phyloP scores from a whole-genome alignment of 1,140 invertebrate species.

The Xylocopa sonorina region DNA sequence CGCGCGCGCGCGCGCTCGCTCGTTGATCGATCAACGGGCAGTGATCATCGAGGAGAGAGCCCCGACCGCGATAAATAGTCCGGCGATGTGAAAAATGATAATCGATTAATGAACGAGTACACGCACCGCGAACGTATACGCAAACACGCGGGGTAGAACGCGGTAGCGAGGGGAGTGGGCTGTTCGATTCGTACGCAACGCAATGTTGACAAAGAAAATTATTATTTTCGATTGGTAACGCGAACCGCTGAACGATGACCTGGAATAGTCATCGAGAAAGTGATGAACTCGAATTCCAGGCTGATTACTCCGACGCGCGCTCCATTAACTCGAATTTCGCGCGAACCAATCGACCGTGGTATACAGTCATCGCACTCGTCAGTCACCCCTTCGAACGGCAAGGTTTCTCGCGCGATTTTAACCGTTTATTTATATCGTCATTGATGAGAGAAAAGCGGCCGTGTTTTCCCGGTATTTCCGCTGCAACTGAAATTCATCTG shows the following conservation, averaged over 20 bases:
- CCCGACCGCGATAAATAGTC: conserved; percentile 33
- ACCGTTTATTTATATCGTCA: conserved; percentile 24
- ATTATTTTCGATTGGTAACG: conserved; percentile 67
- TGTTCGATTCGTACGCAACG: background rate
- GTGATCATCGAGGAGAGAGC: conserved; percentile 37
- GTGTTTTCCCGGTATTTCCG: background rate
- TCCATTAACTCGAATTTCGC: conserved; percentile 70
- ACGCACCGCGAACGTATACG: background rate
- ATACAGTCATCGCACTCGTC: conserved; percentile 53
- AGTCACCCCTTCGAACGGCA: conserved; percentile 42
- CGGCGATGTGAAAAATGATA: conserved; percentile 27
- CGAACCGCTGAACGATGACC: conserved; percentile 62
- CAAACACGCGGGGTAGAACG: background rate
- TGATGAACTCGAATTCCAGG: conserved; percentile 69
- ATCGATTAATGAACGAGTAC: conserved; percentile 31
- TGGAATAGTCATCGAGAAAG: conserved; percentile 69
- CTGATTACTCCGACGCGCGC: conserved; percentile 64
- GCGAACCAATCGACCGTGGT: conserved; percentile 65
- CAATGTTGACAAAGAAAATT: conserved; percentile 57
- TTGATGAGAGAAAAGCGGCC: background rate
- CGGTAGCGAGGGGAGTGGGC: too few relatives aligned
- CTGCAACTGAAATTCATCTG: too few relatives aligned
- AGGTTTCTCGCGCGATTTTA: conserved; percentile 50
- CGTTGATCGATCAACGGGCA: conserved; percentile 28
- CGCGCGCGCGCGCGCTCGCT: background rate